Percentiles rank a stretch among this genome's conserved stretches.
Conservation (phyloP, 2,797 vertebrate genomes). For the Chiloscyllium punctatum region DNA sequence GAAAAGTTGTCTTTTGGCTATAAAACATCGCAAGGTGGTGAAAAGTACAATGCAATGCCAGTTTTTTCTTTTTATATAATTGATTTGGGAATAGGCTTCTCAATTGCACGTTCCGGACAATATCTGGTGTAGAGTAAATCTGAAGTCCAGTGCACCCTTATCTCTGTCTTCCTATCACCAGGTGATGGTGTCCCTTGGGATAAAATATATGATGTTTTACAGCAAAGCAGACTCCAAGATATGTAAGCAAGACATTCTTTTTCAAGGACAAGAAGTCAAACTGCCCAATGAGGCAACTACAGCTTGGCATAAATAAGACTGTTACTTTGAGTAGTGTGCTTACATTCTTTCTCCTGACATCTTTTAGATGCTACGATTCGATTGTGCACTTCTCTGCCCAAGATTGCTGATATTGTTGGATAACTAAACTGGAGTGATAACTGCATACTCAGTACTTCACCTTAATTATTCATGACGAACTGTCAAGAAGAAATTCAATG, state of each 20-base stretch:
- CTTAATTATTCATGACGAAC: conserved; percentile 13
- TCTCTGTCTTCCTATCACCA: neutral
- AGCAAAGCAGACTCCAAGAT: neutral
- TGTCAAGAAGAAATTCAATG: neutral
- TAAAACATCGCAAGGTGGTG: neutral
- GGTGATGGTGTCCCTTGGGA: neutral
- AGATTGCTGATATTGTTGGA: neutral
- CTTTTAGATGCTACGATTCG: neutral
- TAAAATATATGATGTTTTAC: neutral
- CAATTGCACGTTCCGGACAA: neutral
- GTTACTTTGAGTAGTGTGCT: neutral
- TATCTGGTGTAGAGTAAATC: too few relatives aligned
- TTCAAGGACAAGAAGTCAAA: neutral
- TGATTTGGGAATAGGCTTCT: neutral
- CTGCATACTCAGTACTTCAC: conserved; percentile 13
- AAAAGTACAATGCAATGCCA: neutral
- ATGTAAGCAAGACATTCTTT: neutral
- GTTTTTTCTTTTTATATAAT: neutral
- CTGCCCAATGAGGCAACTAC: neutral
- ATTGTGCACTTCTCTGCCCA: neutral
- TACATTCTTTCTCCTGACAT: neutral
- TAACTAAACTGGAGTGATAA: neutral
- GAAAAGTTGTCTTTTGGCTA: neutral
- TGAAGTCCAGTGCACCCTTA: neutral
- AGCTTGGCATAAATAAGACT: neutral